Evolutionary conservation across 2,797 vertebrate species (phyloP), one percentile per base, ranked within the genome.

Genomic region (Manis crassicaudata): DNA sequence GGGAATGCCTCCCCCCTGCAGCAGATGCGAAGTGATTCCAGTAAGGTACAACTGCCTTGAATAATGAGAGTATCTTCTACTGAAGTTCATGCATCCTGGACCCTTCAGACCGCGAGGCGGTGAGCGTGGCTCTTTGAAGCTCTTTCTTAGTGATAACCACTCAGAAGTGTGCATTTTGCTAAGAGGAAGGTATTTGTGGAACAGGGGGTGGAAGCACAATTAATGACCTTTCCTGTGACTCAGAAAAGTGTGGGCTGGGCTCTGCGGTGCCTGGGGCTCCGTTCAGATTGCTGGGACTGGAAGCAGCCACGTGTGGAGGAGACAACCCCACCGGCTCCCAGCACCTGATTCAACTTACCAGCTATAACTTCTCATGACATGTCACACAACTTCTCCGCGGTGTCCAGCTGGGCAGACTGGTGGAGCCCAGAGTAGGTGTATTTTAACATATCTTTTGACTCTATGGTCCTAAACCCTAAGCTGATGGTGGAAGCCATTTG

Each of bases 261-360:
- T 32, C 56, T 13, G 23, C 5, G 0, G 6, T 46, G 77, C 1
- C 18, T 16, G 62, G 72, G 77, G 32, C 13, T 54, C 16, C 11
- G 2, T 35, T 62, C 40, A 58, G 70, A 18, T 37, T 17, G 0
- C 8, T 14, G n/a, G 67, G 43, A 13, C 35, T 9, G 11, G 21
- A 90, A 27, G 56, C 29, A 46, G 65, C 46, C 63, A 21, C 60
- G 8, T 7, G 7, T 20, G 14, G 23, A 52, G 70, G n/a, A n/a
- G 68, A 21, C 10, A 35, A 54, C 7, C 11, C 7, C 50, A 20
- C 14, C 6, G 11, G 25, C 37, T 52, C 68, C 21, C 13, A 23
- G 52, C 1, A 0, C 35, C 67, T 67, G 0, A 18, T 3, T 54
- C 5, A 21, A 7, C 37, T 0, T 4, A 7, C 25, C 70, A 9